Evolutionary conservation across 2,888 invertebrate species (phyloP).

Genomic region (Cephus nigrinus): DNA sequence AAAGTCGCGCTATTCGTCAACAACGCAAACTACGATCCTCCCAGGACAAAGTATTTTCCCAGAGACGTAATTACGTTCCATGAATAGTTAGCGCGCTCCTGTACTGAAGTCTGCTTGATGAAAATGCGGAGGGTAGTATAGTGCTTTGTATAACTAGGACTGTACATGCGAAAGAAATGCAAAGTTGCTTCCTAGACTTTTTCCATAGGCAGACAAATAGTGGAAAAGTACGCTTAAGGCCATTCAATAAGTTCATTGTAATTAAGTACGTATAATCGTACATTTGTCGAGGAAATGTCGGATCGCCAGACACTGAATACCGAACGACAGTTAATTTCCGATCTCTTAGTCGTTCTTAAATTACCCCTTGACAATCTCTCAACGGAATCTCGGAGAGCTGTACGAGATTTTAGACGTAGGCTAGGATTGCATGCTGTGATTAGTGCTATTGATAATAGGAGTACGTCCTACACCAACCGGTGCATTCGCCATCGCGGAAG

Average conservation of each 20-base stretch:
- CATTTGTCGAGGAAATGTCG: not conserved
- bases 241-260: not conserved
- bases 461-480: not conserved
- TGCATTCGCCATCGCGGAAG: not conserved
- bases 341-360: not conserved
- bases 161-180: not conserved
- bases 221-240: not conserved
- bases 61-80: not conserved
- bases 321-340: not conserved
- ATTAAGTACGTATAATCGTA: not conserved
- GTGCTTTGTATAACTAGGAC: not conserved
- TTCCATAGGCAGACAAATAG: not conserved
- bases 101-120: not conserved
- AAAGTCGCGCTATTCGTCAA: not conserved
- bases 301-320: not conserved
- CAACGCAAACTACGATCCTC: not conserved
- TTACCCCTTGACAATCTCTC: not conserved
- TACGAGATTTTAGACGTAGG: not conserved
- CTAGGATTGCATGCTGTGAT: not conserved
- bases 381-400: not conserved
- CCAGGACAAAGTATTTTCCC: not conserved
- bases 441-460: not conserved
- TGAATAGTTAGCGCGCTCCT: not conserved
- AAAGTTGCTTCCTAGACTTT: not conserved
- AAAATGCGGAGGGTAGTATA: not conserved